Base-by-base conservation (phyloP, 2,888 invertebrate genomes). In the Dioctria linearis region DNA sequence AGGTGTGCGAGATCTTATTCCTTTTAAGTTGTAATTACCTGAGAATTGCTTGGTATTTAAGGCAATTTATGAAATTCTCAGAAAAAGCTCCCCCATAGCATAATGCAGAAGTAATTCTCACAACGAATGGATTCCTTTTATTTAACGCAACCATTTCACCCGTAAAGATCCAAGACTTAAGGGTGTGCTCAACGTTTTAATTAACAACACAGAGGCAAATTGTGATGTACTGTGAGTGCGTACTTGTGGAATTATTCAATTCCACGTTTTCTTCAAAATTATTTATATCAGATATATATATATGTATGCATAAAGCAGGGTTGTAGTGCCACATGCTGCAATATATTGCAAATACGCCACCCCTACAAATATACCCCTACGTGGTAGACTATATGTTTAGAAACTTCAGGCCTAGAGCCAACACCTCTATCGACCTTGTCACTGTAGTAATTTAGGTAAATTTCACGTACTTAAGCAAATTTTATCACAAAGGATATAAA, bases 221-320 rank as follows among this genome's bases (percentile, higher is more conserved):
- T 25, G 11, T 51, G 4, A 49, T 25, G 25, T 25, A 25, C 25
- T 25, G 25, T 25, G 25, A 25, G 25, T 6, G 69, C 37, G 39
- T 39, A 69, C 49, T 49, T 69, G 51, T 51, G n/a, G 39, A 69
- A n/a, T 9, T 25, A 25, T 25, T 25, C 25, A 25, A 39, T 13
- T 66, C 11, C n/a, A 66, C 25, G 66, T 42, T 66, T 25, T 8
- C 69, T 54, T 69, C 51, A 8, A 54, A 69, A 69, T 69, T 51
- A 25, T 5, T 63, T 40, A n/a, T n/a, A n/a, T n/a, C n/a, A n/a
- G n/a, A n/a, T n/a, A n/a, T n/a, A n/a, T n/a, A n/a, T n/a, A n/a
- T n/a, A n/a, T n/a, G n/a, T n/a, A n/a, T n/a, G n/a, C n/a, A n/a
- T n/a, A n/a, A n/a, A n/a, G n/a, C n/a, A n/a, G n/a, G 25, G 1